These are phyloP conservation scores for Dugesia japonica DNA, from an alignment of 2,888 invertebrate genomes.

Conservation along the genomic window DNA sequence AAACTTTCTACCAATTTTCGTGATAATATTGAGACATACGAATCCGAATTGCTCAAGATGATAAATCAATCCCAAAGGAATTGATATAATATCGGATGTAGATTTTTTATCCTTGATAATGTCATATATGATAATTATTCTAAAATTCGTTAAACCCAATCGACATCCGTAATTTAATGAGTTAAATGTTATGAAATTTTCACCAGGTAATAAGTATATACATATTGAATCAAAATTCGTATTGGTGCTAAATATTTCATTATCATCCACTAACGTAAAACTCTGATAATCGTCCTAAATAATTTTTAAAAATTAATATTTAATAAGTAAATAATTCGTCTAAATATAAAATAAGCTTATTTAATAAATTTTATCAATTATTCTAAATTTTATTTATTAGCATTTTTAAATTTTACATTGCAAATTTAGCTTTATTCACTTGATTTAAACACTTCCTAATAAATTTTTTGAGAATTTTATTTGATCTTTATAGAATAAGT, in stretches of 20 bases:
- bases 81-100: not conserved
- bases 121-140: not conserved
- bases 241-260: not conserved
- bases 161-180: conserved; percentile 6
- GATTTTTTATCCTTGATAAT: not conserved
- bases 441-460: too few species aligned
- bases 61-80: not conserved
- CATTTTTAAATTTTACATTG: too few species aligned
- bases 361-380: too few species aligned
- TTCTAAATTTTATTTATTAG: too few species aligned
- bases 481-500: too few species aligned
- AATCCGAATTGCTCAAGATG: not conserved
- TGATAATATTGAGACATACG: not conserved
- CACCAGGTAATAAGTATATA: not conserved
- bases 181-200: not conserved
- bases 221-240: not conserved
- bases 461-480: too few species aligned
- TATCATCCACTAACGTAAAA: not conserved
- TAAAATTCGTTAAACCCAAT: not conserved
- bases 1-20: not conserved
- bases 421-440: too few species aligned
- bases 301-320: too few species aligned
- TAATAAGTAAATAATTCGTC: too few species aligned
- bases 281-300: not conserved
- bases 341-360: too few species aligned